Evolutionary conservation across 2,888 invertebrate genomes (phyloP).

Genomic region (Hypomecis atomaria): DNA sequence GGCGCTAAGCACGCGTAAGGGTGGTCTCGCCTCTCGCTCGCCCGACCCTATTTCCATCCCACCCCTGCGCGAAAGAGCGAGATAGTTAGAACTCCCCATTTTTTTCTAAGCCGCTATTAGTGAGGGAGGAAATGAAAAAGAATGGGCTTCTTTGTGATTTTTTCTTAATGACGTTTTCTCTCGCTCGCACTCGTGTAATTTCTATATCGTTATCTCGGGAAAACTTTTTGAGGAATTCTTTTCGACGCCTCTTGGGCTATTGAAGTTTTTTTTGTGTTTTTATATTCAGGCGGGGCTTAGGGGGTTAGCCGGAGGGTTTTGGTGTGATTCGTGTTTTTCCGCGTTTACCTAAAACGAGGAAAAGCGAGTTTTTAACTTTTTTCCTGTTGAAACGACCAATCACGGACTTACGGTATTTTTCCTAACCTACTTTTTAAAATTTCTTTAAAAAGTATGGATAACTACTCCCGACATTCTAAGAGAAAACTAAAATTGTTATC

Average conservation of each 20-base stretch:
- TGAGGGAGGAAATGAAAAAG: constrained; percentile 84
- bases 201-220: constrained; percentile 60
- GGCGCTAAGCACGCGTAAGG: constrained; percentile 70
- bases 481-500: constrained; percentile 8
- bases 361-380: constrained; percentile 47
- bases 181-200: constrained; percentile 65
- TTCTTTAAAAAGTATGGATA: neutral
- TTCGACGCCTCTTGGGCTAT: constrained; percentile 80
- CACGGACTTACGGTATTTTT: constrained; percentile 18
- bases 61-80: constrained; percentile 73
- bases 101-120: constrained; percentile 83
- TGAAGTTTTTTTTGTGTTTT: constrained; percentile 71
- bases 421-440: neutral
- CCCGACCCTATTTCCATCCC: constrained; percentile 69
- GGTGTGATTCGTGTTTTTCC: constrained; percentile 64
- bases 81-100: constrained; percentile 74
- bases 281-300: constrained; percentile 79
- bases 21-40: constrained; percentile 77
- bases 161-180: constrained; percentile 73
- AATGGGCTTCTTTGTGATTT: constrained; percentile 83
- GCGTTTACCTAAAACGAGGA: constrained; percentile 67
- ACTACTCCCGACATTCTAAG: neutral
- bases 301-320: constrained; percentile 76
- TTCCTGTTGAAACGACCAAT: constrained; percentile 40
- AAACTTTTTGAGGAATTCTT: constrained; percentile 74